These are phyloP conservation scores for Apodemia mormo DNA, from an alignment of 2,888 invertebrate genomes.

Conservation along the genomic window DNA sequence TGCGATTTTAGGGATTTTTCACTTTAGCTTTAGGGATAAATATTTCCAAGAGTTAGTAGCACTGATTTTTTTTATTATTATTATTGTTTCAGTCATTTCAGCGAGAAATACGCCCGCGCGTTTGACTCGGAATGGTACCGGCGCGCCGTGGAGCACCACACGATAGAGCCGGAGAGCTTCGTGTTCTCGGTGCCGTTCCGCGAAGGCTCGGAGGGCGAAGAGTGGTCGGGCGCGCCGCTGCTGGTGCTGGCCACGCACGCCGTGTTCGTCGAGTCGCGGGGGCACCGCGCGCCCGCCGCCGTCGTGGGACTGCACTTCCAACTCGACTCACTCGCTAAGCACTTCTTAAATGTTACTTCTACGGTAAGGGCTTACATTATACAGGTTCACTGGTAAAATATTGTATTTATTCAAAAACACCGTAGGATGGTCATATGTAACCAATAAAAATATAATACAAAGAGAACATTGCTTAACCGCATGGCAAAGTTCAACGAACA, in stretches of 20 bases:
- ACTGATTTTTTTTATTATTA: too few species aligned
- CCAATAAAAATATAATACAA: too few species aligned
- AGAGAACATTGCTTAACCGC: too few species aligned
- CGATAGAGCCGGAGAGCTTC: slow-evolving; percentile 93
- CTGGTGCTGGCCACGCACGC: slow-evolving; percentile 95
- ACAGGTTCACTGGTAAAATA: too few species aligned
- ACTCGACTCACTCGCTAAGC: slow-evolving; percentile 89
- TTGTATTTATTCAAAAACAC: too few species aligned
- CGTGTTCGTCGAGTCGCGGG: slow-evolving; percentile 91
- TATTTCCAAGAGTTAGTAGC: too few species aligned
- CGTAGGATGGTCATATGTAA: too few species aligned
- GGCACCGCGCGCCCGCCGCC: slow-evolving; percentile 92
- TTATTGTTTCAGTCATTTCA: slow-evolving; percentile 86
- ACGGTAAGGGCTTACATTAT: slow-evolving; percentile 81
- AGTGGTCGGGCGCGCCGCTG: slow-evolving; percentile 79
- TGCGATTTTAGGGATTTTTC: too few species aligned
- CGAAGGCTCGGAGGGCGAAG: slow-evolving; percentile 81
- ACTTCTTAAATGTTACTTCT: slow-evolving; percentile 94
- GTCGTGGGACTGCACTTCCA: slow-evolving; percentile 96
- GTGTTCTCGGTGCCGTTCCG: slow-evolving; percentile 94
- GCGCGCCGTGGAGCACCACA: slow-evolving; percentile 94
- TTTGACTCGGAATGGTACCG: slow-evolving; percentile 96
- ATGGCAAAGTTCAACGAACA: too few species aligned
- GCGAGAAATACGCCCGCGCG: slow-evolving; percentile 89
- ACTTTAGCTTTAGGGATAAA: too few species aligned